Evolutionary conservation across 2,888 invertebrate genomes (phyloP), one percentile per base, ranked within the genome.

Genomic region (Drosophila paracracens): DNA sequence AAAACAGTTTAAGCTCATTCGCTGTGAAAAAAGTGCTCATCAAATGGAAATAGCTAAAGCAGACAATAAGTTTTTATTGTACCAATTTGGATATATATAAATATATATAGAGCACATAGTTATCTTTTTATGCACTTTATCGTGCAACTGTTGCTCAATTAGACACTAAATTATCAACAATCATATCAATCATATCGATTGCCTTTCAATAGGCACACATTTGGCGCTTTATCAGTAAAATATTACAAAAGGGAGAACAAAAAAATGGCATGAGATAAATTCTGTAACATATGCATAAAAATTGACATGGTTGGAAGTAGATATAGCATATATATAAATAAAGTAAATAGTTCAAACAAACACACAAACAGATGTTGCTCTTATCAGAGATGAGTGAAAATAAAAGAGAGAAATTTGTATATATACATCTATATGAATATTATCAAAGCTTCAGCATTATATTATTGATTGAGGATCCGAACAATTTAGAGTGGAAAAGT

Each of bases 131-230:
- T 50, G 16, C 27, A 10, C 43, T 40, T 59, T 76, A 62, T 62
- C 59, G 33, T 33, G 16, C 36, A 68, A 54, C n/a, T 64, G 40
- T 56, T 35, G 59, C 79, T 54, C 79, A 79, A 79, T 79, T 79
- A 73, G 60, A 63, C 60, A 67, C 58, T 35, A 36, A 72, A 79
- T 79, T 79, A 76, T 79, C 79, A 60, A 46, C 76, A 79, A 79
- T 72, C 65, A 63, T 71, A 71, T 74, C 78, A 78, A 78, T 78
- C 75, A 79, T 72, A 79, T 69, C 62, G 76, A 79, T 79, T 79
- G 79, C 33, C 38, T 46, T 59, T 48, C 50, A 54, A 78, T 78
- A 65, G 38, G 50, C 64, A 54, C 64, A 58, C 59, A 70, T 63
- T 2, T 16, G 40, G 25, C 46, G 25, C 16, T 67, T 79, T 79